Conservation (phyloP, 2,888 invertebrate genomes). For the Pachymerium ferrugineum region DNA sequence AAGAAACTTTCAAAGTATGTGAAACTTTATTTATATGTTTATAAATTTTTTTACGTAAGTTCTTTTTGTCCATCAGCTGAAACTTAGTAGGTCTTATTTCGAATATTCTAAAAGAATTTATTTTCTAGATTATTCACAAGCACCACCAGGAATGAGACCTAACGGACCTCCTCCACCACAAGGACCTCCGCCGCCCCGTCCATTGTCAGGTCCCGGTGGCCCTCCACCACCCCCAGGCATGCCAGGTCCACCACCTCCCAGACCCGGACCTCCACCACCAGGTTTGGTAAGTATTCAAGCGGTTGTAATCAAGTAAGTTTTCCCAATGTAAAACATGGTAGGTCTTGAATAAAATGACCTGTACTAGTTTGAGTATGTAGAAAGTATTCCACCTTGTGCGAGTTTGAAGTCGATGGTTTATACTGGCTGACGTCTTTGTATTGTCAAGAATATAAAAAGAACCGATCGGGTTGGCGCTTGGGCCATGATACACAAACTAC, state of each 20-base stretch:
- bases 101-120: not conserved
- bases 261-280: slow-evolving; percentile 57
- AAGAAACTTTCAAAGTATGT: slow-evolving; percentile 17
- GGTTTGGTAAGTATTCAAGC: slow-evolving; percentile 57
- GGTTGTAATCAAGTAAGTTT: no score
- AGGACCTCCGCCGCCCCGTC: slow-evolving; percentile 54
- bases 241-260: slow-evolving; percentile 51
- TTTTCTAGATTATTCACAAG: slow-evolving; percentile 46
- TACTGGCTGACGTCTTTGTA: no score
- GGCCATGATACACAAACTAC: no score
- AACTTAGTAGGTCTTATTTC: not conserved
- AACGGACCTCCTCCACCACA: slow-evolving; percentile 52
- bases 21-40: no score
- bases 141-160: slow-evolving; percentile 47
- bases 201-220: slow-evolving; percentile 42
- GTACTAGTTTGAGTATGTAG: no score
- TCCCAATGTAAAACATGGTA: no score
- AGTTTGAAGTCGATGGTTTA: no score
- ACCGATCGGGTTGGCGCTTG: no score
- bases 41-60: not conserved
- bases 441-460: no score
- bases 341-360: no score
- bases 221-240: slow-evolving; percentile 53
- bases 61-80: not conserved
- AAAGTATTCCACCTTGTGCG: no score